Evolutionary conservation across 2,888 invertebrate genomes (phyloP), one percentile per base, ranked within the genome.

Genomic region (Scrobipalpa costella): DNA sequence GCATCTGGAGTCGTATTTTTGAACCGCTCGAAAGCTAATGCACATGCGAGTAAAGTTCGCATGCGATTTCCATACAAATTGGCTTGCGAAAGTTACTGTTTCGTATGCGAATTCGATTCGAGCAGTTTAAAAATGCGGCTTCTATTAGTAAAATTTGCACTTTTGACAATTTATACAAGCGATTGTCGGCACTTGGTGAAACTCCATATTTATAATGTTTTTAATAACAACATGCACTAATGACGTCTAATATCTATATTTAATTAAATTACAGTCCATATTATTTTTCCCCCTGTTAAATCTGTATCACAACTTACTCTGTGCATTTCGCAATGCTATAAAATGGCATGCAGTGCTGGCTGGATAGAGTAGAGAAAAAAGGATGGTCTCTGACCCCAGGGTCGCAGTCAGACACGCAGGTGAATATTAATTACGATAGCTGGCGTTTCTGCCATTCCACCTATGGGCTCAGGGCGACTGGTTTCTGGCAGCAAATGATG

Each of bases 391-490:
- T 63, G 67, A 67, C 69, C 68, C 65, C 57, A 50, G 61, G 70
- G 69, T 70, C 69, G 63, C 61, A 67, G 65, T 59, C 64, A 55
- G 49, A 60, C 34, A 49, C 49, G 60, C 60, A 60, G 60, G 60
- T 60, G 60, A 64, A 66, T 69, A 68, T 66, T 69, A 69, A 69
- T 67, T 65, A 63, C 64, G 60, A 40, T 34, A 36, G 19, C 38
- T 62, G 61, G 61, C 63, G 63, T 69, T 65, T 67, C 62, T 67
- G 66, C 47, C 63, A 63, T 63, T 63, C 63, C 61, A 57, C 66
- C 58, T 63, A 61, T 44, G 61, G 34, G 17, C 49, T 49, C 33
- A 15, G 19, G 27, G 2, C 27, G 52, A 19, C 17, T 19, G 19
- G 27, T 21, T 52, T 9, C 9, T 9, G 15, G 17, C 49, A 49